Conservation (phyloP, 2,113 vertebrate species). For the Sceloporus tristichus region DNA sequence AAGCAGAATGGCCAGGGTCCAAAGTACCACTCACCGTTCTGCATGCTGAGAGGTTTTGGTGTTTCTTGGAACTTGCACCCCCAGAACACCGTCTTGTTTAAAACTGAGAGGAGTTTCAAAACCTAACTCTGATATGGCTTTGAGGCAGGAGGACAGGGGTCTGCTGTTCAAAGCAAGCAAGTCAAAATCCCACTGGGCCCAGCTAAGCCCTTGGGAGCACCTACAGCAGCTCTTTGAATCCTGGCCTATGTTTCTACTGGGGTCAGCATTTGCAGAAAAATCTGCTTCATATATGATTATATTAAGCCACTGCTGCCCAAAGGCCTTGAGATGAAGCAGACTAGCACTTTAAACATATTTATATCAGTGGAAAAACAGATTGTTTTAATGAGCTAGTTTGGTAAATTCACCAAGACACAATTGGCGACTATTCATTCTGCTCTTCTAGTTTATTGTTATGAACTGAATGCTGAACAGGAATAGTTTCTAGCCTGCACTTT, state of each 20-base stretch:
- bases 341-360: neutral
- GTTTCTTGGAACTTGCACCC: neutral
- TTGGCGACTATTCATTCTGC: conserved; percentile 44
- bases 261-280: neutral
- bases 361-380: conserved; percentile 39
- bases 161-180: neutral
- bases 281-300: neutral
- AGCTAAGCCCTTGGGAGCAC: neutral
- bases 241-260: neutral
- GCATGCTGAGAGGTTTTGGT: too few relatives aligned
- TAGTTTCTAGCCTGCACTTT: conserved; percentile 61
- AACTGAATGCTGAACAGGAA: conserved; percentile 58
- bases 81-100: neutral
- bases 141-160: neutral
- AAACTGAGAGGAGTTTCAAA: neutral
- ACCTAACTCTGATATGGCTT: neutral
- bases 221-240: neutral
- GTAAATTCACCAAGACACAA: conserved; percentile 48
- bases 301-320: neutral
- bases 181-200: neutral
- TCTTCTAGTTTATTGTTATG: conserved; percentile 44
- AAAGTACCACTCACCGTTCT: neutral
- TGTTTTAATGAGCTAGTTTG: conserved; percentile 65
- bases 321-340: neutral
- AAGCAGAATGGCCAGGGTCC: neutral